Conservation (phyloP, 2,113 vertebrate genomes). For the Andinoacara biseriatus region DNA sequence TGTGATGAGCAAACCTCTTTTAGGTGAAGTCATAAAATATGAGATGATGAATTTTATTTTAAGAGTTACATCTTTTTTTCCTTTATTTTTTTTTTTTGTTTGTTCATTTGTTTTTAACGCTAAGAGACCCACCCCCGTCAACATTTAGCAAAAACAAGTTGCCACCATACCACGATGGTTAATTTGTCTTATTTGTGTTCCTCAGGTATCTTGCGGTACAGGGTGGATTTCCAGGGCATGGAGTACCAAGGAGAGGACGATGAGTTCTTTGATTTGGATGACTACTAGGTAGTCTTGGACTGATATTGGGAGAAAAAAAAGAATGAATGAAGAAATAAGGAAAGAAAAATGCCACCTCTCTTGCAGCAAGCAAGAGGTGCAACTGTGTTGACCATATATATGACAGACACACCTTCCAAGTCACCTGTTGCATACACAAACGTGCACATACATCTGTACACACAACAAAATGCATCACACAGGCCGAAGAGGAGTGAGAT, state of each 20-base stretch:
- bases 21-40: background rate
- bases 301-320: conserved; percentile 76
- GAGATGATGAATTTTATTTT: too few species aligned
- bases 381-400: conserved; percentile 76
- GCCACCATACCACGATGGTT: background rate
- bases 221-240: conserved; percentile 99
- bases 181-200: conserved; percentile 37
- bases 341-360: conserved; percentile 79
- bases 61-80: too few species aligned
- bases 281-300: conserved; percentile 99
- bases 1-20: background rate
- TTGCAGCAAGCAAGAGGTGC: conserved; percentile 78
- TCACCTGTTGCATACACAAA: conserved; percentile 74
- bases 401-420: conserved; percentile 76
- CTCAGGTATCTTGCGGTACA: conserved; percentile 97
- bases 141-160: background rate
- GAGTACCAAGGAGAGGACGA: conserved; percentile 99
- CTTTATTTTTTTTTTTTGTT: background rate
- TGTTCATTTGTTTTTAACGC: background rate
- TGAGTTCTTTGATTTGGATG: conserved; percentile 99
- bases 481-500: conserved; percentile 78
- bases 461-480: conserved; percentile 67
- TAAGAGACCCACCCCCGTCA: background rate
- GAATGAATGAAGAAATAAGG: conserved; percentile 74
- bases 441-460: conserved; percentile 73